Evolutionary conservation across 2,888 invertebrate genomes (phyloP).

Genomic region (Drosophila ezoana): DNA sequence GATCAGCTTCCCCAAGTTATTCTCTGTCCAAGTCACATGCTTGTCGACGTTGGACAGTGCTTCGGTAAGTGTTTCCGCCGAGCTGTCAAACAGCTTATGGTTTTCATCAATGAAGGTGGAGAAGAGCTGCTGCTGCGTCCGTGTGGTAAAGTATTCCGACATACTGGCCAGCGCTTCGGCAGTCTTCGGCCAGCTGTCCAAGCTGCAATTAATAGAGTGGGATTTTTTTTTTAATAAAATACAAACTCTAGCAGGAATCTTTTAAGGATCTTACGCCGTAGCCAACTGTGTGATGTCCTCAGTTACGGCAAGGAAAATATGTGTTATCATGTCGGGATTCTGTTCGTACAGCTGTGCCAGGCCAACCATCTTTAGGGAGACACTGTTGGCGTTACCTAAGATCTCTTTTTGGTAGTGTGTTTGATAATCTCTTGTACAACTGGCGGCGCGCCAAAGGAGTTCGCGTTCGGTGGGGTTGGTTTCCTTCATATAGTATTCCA

Average conservation of each 20-base stretch:
- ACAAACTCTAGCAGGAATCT: not conserved
- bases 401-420: constrained; percentile 85
- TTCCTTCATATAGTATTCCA: constrained; percentile 75
- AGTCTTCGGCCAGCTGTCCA: constrained; percentile 67
- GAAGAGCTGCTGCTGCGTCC: constrained; percentile 57
- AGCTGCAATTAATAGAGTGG: constrained; percentile 41
- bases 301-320: constrained; percentile 64
- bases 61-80: constrained; percentile 39
- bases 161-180: constrained; percentile 67
- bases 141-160: constrained; percentile 69
- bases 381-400: constrained; percentile 73
- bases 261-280: constrained; percentile 60
- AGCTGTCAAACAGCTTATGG: constrained; percentile 58
- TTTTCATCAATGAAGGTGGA: constrained; percentile 55
- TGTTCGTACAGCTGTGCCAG: constrained; percentile 85
- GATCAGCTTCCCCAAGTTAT: constrained; percentile 54
- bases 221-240: not conserved
- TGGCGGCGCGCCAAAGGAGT: constrained; percentile 88
- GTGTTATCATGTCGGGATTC: constrained; percentile 83
- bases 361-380: constrained; percentile 57
- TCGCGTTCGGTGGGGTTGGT: constrained; percentile 89
- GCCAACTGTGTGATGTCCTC: constrained; percentile 52
- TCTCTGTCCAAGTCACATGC: constrained; percentile 80
- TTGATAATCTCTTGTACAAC: constrained; percentile 88
- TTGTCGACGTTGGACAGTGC: constrained; percentile 65